Percentiles rank a stretch among this genome's conserved stretches.
Evolutionary conservation across 2,888 invertebrate genomes (phyloP).

Genomic region (Cheiracanthium punctorium): DNA sequence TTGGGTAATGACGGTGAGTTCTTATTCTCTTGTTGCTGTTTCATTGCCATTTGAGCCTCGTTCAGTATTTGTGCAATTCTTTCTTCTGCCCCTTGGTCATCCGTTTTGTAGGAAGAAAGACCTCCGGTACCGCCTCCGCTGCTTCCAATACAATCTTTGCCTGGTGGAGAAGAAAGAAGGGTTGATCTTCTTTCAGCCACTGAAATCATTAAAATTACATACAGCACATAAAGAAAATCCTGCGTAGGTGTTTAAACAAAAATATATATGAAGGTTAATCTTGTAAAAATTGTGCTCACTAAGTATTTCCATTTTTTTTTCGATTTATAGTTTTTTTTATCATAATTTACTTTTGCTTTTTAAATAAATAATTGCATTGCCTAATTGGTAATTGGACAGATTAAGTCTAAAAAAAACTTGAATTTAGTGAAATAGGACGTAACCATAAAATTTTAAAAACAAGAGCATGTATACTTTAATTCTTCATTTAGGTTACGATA

Average conservation of each 20-base stretch:
- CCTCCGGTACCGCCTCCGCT: constrained; percentile 70
- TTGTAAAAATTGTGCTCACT: no score
- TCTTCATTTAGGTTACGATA: no score
- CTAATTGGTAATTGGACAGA: no score
- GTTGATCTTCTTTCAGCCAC: constrained; percentile 76
- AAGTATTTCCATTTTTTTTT: no score
- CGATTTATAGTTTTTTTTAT: no score
- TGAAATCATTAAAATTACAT: constrained; percentile 56
- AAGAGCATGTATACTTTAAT: no score
- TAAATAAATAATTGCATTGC: no score
- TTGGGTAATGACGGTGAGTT: constrained; percentile 73
- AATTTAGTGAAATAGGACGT: no score
- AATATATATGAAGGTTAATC: no score
- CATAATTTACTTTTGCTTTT: no score
- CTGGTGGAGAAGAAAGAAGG: constrained; percentile 78
- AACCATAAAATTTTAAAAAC: no score
- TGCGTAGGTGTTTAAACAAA: not conserved
- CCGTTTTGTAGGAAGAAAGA: constrained; percentile 81
- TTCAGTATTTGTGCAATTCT: constrained; percentile 93
- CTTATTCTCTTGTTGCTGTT: constrained; percentile 73
- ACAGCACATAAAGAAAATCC: not conserved
- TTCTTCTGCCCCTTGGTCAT: constrained; percentile 88
- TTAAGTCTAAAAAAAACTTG: no score
- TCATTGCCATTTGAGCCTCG: constrained; percentile 93
- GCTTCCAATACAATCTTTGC: constrained; percentile 81